These are phyloP conservation scores for Stegostoma tigrinum DNA, from an alignment of 2,113 vertebrate genomes.

Conservation along the genomic window DNA sequence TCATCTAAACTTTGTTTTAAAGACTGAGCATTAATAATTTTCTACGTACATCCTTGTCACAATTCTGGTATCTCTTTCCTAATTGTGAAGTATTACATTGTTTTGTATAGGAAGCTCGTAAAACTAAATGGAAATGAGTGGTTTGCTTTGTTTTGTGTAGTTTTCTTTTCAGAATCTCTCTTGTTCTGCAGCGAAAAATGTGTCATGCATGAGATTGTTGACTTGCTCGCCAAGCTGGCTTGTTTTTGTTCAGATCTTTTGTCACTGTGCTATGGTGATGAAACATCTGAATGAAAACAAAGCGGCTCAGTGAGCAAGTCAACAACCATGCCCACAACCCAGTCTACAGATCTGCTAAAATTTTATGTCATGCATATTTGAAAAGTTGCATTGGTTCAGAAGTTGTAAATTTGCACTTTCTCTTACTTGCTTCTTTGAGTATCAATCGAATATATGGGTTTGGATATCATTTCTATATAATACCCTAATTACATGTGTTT, in stretches of 20 bases:
- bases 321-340: too few species aligned
- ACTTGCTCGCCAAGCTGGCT: too few species aligned
- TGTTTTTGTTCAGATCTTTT: too few species aligned
- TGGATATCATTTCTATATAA: neutral
- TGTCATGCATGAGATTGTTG: too few species aligned
- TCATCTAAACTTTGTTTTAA: neutral
- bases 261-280: too few species aligned
- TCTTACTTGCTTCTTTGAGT: neutral
- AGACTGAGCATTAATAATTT: neutral
- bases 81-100: neutral
- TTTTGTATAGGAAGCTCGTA: neutral
- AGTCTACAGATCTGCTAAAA: too few species aligned
- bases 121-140: neutral
- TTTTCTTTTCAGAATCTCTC: neutral
- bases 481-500: neutral
- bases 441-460: neutral
- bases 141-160: neutral
- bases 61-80: neutral
- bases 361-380: neutral
- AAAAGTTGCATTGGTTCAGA: neutral
- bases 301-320: too few species aligned
- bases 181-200: neutral
- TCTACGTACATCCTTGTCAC: neutral
- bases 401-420: neutral
- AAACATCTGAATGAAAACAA: too few species aligned